These are phyloP conservation scores for Porites cylindrica DNA, from an alignment of 92 coral and sea anemone species.

Conservation along the genomic window DNA sequence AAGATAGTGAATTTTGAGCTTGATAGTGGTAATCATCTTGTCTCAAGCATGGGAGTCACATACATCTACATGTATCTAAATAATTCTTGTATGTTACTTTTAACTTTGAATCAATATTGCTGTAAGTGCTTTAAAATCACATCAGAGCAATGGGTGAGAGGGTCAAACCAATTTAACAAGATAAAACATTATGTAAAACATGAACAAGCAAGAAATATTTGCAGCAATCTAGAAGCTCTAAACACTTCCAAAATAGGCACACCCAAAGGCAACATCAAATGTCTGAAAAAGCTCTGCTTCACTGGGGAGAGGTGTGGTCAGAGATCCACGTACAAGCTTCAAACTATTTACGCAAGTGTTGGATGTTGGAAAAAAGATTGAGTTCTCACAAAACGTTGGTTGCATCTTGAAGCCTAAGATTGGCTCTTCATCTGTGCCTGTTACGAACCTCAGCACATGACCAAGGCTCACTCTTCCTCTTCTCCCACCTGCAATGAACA, in stretches of 20 bases:
- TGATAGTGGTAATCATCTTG: too few species aligned
- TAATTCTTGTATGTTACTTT: not conserved
- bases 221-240: not conserved
- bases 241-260: conserved; percentile 22
- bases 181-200: not conserved
- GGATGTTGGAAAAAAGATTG: conserved; percentile 24
- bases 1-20: too few species aligned
- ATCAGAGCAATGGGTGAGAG: not conserved
- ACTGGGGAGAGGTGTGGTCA: conserved; percentile 24
- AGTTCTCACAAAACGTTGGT: conserved; percentile 33
- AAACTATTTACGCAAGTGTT: conserved; percentile 30
- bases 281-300: conserved; percentile 11
- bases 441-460: conserved; percentile 65
- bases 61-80: not conserved
- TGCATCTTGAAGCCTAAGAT: conserved; percentile 50
- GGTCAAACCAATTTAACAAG: not conserved
- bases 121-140: not conserved
- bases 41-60: too few species aligned
- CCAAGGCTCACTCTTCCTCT: conserved; percentile 64
- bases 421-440: conserved; percentile 62
- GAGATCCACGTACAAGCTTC: conserved; percentile 34
- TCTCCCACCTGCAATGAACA: conserved; percentile 27
- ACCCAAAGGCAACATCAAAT: conserved; percentile 43
- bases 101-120: not conserved
- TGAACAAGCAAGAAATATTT: not conserved